phyloP scores from a whole-genome alignment of 1,140 invertebrate genomes.

The Ectropis grisescens region DNA sequence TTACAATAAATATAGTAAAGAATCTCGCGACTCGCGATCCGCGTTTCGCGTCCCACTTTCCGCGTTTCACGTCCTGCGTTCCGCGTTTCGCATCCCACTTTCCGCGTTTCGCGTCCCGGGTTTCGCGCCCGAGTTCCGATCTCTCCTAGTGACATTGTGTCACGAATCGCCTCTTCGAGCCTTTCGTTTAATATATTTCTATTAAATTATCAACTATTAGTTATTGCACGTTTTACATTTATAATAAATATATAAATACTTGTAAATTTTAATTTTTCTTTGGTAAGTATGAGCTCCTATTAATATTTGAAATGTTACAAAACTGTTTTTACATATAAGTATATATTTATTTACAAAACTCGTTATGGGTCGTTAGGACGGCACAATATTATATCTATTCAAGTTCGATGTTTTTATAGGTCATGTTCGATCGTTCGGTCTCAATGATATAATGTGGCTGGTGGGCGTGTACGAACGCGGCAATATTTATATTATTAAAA shows the following conservation, averaged over 20 bases:
- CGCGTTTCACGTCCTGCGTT: too few species aligned
- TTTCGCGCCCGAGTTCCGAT: too few species aligned
- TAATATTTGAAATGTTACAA: slow-evolving; percentile 69
- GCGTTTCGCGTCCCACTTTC: too few species aligned
- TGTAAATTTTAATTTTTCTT: slow-evolving; percentile 68
- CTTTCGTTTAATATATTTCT: slow-evolving; percentile 62
- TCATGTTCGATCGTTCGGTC: slow-evolving; percentile 44
- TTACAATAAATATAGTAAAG: slow-evolving; percentile 68
- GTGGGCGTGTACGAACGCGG: slow-evolving; percentile 41
- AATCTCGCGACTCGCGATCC: slow-evolving; percentile 24
- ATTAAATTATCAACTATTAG: slow-evolving; percentile 67
- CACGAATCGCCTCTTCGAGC: slow-evolving; percentile 50
- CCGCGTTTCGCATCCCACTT: too few species aligned
- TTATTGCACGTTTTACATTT: slow-evolving; percentile 70
- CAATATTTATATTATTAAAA: slow-evolving; percentile 43
- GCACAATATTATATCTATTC: slow-evolving; percentile 68
- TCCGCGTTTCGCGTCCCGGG: too few species aligned
- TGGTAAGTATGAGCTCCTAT: slow-evolving; percentile 66
- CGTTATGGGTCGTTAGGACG: slow-evolving; percentile 66
- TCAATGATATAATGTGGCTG: slow-evolving; percentile 19
- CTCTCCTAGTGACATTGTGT: slow-evolving; percentile 1
- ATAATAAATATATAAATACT: slow-evolving; percentile 71
- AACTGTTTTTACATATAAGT: slow-evolving; percentile 67
- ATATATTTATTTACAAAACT: slow-evolving; percentile 70
- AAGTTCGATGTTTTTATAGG: slow-evolving; percentile 66